Percentiles rank a stretch among this genome's conserved stretches.
Evolutionary conservation across 2,113 vertebrate species (phyloP).

Genomic region (Periophthalmus modestus): DNA sequence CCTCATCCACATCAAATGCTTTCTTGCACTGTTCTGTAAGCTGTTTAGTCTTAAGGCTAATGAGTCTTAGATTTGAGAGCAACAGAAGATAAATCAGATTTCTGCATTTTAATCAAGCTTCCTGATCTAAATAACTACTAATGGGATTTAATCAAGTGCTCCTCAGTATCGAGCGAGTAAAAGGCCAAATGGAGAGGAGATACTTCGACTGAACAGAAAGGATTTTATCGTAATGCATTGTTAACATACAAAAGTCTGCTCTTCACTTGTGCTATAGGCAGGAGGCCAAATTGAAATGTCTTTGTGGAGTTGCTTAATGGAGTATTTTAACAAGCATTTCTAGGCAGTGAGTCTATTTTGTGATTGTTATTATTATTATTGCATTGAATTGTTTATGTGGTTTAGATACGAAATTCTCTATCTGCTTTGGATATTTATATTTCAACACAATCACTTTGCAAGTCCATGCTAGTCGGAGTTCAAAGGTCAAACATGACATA

Average conservation of each 20-base stretch:
- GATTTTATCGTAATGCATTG: constrained; percentile 50
- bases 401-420: neutral
- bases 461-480: too few relatives aligned
- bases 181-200: constrained; percentile 52
- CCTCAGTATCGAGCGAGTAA: constrained; percentile 49
- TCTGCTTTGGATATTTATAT: too few relatives aligned
- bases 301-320: neutral
- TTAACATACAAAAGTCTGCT: constrained; percentile 50
- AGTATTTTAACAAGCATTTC: neutral
- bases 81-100: constrained; percentile 40
- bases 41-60: constrained; percentile 23
- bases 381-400: neutral
- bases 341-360: neutral
- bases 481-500: too few relatives aligned
- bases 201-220: constrained; percentile 40
- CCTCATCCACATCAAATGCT: neutral
- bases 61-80: constrained; percentile 28
- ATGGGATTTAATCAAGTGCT: constrained; percentile 64
- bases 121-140: constrained; percentile 54
- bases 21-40: constrained; percentile 16
- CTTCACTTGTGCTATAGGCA: constrained; percentile 33
- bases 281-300: constrained; percentile 31
- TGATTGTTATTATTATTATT: neutral
- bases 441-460: too few relatives aligned
- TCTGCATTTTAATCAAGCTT: constrained; percentile 61